Base-by-base conservation (phyloP, 2,797 vertebrate genomes). In the Bufotes viridis region DNA sequence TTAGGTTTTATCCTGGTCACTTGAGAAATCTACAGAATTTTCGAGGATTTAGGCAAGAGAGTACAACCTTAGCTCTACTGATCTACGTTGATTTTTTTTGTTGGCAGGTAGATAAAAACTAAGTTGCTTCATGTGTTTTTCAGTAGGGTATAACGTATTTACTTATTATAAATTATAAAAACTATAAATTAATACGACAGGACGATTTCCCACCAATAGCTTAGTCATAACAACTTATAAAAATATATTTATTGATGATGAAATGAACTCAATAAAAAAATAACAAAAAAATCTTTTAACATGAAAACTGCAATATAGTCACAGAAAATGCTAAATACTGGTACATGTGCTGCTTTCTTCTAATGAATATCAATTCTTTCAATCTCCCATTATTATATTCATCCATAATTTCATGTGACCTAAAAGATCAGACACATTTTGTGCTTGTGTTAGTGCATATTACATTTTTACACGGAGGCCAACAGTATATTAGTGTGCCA, bases 311-410 rank as follows among this genome's bases (percentile, higher is more conserved):
- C 26, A 72, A 72, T 18, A 34, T 9, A 72, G 20, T 69, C 26
- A 15, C 69, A 42, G 29, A 29, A 70, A 57, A 20, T 60, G 34
- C 18, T 22, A 49, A 74, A 49, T 22, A 42, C 42, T 42, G 42
- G 42, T 3, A 42, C 42, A 42, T 42, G 6, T 4, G 4, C 14
- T 22, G 5, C 10, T 11, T 2, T 3, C 42, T 75, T 53, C 42
- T n/a, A 22, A 53, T 75, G 20, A 75, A 75, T 75, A 75, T 51
- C 11, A 75, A 51, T 53, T 75, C 42, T 13, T 75, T n/a, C 49
- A 51, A 75, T 75, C 51, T 53, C 42, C 42, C 17, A 87, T 88
- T 90, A 75, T 51, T 49, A 75, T 75, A 51, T 75, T 49, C 72
- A 51, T 42, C 24, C 49, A 51, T 75, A 51, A 53, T 75, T 75